Evolutionary conservation across 2,888 invertebrate species (phyloP), one percentile per base, ranked within the genome.

Genomic region (Mycalesis mineus): DNA sequence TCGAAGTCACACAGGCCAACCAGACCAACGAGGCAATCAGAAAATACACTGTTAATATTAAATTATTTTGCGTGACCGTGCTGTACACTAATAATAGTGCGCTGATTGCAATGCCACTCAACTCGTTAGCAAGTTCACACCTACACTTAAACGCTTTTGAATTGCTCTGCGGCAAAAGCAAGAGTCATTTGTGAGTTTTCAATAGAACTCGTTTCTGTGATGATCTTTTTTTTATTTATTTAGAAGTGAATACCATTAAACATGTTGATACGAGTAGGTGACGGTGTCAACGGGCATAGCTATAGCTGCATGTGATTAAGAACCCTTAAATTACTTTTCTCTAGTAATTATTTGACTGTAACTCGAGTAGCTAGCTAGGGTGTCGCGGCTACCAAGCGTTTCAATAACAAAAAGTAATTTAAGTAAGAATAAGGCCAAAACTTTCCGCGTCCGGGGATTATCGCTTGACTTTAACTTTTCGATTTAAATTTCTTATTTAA

Each of bases 391-490:
- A 53, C 17, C 39, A 36, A 17, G 36, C 22, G 45, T 49, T 61
- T 58, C 48, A 51, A 61, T 58, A 58, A 53, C 58, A 55, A 53
- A 55, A 60, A 60, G 55, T 53, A 53, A 60, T 68, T 62, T 63
- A 33, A 47, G 65, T 68, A 64, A 55, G 61, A 55, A 60, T 57
- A 47, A 47, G 57, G 58, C 54, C 48, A 55, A 58, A 64, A 66
- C 64, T 66, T 60, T 52, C 55, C 59, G 55, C 56, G 28, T n/a
- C 31, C 44, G 14, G 42, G 42, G 36, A 54, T 58, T 49, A 58
- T 58, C 53, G 22, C 51, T 44, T 41, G 33, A 28, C 42, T 53
- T 53, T 49, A 49, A 48, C 58, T 58, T 53, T 49, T 53, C 53
- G 11, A 47, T 47, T 47, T 47, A 11, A 47, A 15, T 7, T 33